Evolutionary conservation across 2,113 vertebrate genomes (phyloP), one percentile per base, ranked within the genome.

Genomic region (Periophthalmus modestus): DNA sequence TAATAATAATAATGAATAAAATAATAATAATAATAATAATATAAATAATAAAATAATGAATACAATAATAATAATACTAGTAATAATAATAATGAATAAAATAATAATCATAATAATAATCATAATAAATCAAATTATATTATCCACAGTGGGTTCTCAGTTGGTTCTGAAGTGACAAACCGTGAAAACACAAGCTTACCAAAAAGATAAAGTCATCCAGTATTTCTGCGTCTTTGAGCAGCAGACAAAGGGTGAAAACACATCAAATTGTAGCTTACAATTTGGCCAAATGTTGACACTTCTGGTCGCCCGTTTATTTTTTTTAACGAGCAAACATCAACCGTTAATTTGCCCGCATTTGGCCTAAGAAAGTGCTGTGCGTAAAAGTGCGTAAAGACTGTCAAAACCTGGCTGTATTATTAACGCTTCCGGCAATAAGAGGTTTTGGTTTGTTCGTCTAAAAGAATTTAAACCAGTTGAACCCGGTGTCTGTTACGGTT

Each of bases 51-150:
- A 57, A 19, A 39, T 19, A 63, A n/a, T 63, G n/a, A 16, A 61
- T 33, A n/a, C n/a, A n/a, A 57, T 23, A 23, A 57, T 57, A 57
- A 57, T 57, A 23, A 57, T 23, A 12, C 11, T 2, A 16, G 11
- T 39, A 2, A 19, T 36, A 19, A n/a, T n/a, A 19, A 39, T 19
- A 63, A n/a, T 63, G n/a, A 16, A 61, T 33, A n/a, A n/a, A 33
- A 61, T 61, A 34, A 61, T 33, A 34, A 62, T 62, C 18, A 34
- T 34, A 34, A 34, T 34, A 62, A 34, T 62, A 62, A 62, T 62
- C 16, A 62, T 34, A 34, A 62, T 34, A 10, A 36, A 34, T 9
- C 33, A 34, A 34, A 10, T 62, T 1, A 61, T 34, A 12, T 23
- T 59, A 59, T 23, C 21, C 4, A n/a, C n/a, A 55, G 9, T 55